Conservation (phyloP, 2,888 invertebrate species). For the Andrena chrysosceles region DNA sequence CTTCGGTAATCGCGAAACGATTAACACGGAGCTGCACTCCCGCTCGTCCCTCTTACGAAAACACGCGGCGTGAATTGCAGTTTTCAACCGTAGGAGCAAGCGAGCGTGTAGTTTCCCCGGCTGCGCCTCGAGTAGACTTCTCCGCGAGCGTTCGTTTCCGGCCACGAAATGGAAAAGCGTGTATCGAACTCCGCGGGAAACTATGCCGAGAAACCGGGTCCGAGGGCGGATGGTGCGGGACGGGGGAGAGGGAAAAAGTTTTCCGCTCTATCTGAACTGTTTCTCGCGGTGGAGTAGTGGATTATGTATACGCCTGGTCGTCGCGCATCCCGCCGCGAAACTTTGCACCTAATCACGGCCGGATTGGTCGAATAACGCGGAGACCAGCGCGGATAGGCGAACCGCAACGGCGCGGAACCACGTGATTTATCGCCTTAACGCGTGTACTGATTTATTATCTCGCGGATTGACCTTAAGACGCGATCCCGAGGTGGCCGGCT, state of each 20-base stretch:
- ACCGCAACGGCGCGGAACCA: slow-evolving; percentile 53
- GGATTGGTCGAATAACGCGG: slow-evolving; percentile 46
- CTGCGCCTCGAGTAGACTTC: slow-evolving; percentile 9
- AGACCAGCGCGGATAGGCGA: slow-evolving; percentile 30
- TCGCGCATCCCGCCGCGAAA: slow-evolving; percentile 36
- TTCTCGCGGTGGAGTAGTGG: slow-evolving; percentile 13
- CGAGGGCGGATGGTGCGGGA: background rate
- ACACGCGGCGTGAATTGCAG: slow-evolving; percentile 8
- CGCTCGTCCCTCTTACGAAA: background rate
- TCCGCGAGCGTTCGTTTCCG: slow-evolving; percentile 30
- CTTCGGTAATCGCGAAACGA: background rate
- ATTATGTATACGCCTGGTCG: slow-evolving; percentile 34
- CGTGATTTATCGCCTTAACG: slow-evolving; percentile 70
- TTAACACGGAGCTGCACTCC: background rate
- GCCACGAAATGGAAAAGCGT: slow-evolving; percentile 49
- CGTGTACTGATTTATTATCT: slow-evolving; percentile 72
- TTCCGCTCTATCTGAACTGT: slow-evolving; percentile 14
- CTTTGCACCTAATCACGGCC: slow-evolving; percentile 55
- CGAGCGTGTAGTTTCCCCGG: background rate
- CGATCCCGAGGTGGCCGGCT: slow-evolving; percentile 40
- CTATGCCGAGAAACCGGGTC: slow-evolving; percentile 33
- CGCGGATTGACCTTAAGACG: slow-evolving; percentile 57
- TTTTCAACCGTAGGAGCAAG: slow-evolving; percentile 5
- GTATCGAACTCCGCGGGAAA: slow-evolving; percentile 45
- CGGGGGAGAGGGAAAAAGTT: slow-evolving; percentile 24